Conservation (phyloP, 2,797 vertebrate species). For the Petrocephalus schoutedeni region DNA sequence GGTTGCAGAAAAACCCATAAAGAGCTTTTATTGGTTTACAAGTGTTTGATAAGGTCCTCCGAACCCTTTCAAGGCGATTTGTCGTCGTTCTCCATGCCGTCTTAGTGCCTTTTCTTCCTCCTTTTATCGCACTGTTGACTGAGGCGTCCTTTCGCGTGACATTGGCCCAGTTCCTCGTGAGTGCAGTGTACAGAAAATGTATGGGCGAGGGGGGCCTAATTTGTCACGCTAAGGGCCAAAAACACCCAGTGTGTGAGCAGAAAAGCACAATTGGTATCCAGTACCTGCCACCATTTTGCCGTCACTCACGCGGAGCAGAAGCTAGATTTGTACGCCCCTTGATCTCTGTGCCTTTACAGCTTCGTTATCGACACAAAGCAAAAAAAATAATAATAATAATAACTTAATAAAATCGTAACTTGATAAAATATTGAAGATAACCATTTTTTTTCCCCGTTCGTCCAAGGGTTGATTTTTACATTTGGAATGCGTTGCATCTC, state of each 20-base stretch:
- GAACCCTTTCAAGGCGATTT: slow-evolving; percentile 14
- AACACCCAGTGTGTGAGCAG: background rate
- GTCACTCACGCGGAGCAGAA: background rate
- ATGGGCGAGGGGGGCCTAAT: background rate
- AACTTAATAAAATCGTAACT: background rate
- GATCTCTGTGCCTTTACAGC: background rate
- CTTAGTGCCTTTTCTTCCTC: background rate
- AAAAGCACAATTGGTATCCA: background rate
- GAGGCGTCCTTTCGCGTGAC: background rate
- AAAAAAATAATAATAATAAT: background rate
- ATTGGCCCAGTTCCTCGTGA: background rate
- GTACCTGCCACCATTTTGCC: background rate
- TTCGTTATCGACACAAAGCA: background rate
- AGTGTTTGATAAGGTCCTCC: background rate
- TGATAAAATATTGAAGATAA: background rate
- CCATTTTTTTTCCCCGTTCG: background rate
- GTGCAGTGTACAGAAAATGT: background rate
- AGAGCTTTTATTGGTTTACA: background rate
- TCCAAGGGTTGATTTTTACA: background rate
- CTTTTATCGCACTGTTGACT: background rate
- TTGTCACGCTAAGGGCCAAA: background rate
- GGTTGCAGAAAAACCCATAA: background rate
- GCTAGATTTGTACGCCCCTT: background rate
- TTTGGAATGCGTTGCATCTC: slow-evolving; percentile 45
- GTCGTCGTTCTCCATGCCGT: background rate